Evolutionary conservation across 2,797 vertebrate species (phyloP), one percentile per base, ranked within the genome.

Genomic region (Podargus strigoides): DNA sequence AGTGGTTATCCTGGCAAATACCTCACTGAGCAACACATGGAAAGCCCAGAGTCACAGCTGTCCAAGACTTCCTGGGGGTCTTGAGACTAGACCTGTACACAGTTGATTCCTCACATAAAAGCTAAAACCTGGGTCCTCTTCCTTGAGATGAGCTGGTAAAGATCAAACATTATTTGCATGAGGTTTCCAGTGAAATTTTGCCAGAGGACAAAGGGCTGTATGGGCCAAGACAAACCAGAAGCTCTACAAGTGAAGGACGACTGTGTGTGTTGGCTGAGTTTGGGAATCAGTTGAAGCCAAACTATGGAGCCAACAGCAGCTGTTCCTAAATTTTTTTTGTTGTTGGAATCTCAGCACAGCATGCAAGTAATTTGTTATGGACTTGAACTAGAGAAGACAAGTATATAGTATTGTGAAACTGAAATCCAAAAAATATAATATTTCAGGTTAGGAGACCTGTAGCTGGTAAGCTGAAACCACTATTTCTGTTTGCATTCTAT

Each of bases 211-310:
- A 91, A 94, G 44, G 46, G 24, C 9, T 94, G 4, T 28, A 55
- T 9, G 47, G 74, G 85, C 89, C 94, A 93, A 95, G 85, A 77
- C 67, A 94, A 96, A 94, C 44, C 85, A 92, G 94, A 92, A 95
- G 91, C 89, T 92, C 53, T 85, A 58, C 49, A 89, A 95, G 87
- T 53, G 66, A 34, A 87, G 85, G 36, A 91, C 39, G 21, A 72
- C 77, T 95, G 81, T 95, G 42, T 80, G 60, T 83, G 30, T 89
- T 96, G 95, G 89, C 87, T 86, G 62, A 77, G 66, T 66, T 66
- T 90, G 73, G 50, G 62, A 84, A 84, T 80, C 73, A 66, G 73
- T 41, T 32, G 27, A 91, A 93, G 77, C 52, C 49, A 91, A 62
- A 83, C 55, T 81, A 42, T 34, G 78, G 67, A 90, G 66, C 85